Percentiles rank a stretch among this genome's conserved stretches.
These are phyloP conservation scores for Falco berigora DNA, from an alignment of 2,797 vertebrate genomes.

Conservation along the genomic window DNA sequence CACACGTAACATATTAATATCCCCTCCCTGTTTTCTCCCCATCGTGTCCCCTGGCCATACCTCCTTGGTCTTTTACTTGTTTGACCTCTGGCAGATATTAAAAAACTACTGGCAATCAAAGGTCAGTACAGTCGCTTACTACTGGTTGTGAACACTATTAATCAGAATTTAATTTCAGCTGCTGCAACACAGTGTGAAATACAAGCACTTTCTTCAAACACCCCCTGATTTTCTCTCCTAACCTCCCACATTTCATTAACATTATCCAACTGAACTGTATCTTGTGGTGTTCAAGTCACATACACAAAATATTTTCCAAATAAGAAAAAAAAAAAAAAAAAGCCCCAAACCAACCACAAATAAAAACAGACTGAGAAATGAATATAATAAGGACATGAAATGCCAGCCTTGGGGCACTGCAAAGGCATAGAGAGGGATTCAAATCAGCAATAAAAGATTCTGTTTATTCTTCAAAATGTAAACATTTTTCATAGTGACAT, in stretches of 20 bases:
- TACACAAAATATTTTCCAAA: neutral
- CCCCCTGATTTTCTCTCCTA: neutral
- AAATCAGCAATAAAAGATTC: neutral
- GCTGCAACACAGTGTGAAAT: neutral
- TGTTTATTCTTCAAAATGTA: neutral
- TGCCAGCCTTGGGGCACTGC: neutral
- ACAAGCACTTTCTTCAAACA: neutral
- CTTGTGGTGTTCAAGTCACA: neutral
- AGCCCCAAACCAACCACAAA: neutral
- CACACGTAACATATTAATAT: neutral
- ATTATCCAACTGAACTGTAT: neutral
- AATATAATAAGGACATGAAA: neutral
- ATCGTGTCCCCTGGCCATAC: neutral
- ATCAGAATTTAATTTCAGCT: neutral
- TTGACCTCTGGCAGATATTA: neutral
- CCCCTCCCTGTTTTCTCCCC: neutral
- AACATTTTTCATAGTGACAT: neutral
- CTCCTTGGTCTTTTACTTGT: neutral
- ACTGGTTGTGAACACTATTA: neutral
- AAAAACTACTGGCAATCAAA: neutral
- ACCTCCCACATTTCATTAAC: neutral
- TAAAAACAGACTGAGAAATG: neutral
- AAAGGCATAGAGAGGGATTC: neutral
- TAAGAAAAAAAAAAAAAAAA: neutral
- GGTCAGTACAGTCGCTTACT: neutral